Conservation (phyloP, 2,797 vertebrate species). For the Poeciliopsis gracilis region DNA sequence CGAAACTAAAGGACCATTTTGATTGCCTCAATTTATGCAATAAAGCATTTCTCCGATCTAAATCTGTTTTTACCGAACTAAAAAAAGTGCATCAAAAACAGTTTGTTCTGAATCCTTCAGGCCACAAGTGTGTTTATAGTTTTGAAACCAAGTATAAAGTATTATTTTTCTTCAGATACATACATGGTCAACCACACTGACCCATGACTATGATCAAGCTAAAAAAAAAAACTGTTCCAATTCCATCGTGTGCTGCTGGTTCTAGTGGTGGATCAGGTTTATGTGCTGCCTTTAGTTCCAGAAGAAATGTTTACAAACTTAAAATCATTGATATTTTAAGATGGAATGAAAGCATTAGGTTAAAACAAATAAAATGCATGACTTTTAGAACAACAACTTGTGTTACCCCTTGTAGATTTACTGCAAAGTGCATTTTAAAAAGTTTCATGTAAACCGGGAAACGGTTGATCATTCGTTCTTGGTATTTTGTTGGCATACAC, state of each 20-base stretch:
- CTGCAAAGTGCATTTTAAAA: not conserved
- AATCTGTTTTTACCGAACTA: not conserved
- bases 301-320: not conserved
- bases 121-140: not conserved
- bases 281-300: not conserved
- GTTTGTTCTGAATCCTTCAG: not conserved
- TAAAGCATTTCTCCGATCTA: not conserved
- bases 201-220: not conserved
- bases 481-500: not conserved
- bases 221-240: not conserved
- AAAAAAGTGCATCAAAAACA: not conserved
- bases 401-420: not conserved
- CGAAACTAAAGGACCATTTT: not conserved
- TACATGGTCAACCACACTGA: not conserved
- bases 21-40: not conserved
- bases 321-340: not conserved
- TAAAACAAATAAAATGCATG: not conserved
- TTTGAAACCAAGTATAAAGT: not conserved
- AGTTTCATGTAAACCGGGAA: not conserved
- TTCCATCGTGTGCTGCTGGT: not conserved
- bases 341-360: not conserved
- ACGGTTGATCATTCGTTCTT: not conserved
- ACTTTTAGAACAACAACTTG: not conserved
- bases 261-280: constrained; percentile 2
- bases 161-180: not conserved